Conservation (phyloP, 2,888 invertebrate species). For the Zygogramma bicolorata region DNA sequence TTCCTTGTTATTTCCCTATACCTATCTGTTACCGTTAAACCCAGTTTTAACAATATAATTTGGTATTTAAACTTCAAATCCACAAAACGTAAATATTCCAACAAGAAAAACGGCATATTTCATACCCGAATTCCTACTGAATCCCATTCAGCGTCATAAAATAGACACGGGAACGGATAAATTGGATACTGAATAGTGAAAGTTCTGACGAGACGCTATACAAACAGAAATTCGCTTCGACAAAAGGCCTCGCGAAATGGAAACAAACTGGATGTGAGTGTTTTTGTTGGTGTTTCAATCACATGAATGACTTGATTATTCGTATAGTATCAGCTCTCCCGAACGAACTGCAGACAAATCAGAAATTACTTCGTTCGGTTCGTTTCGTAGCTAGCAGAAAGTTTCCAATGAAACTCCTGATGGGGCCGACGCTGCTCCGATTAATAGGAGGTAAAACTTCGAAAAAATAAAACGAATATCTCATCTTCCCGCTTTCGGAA, state of each 20-base stretch:
- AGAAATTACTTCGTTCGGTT: neutral
- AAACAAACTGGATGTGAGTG: neutral
- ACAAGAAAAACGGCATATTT: neutral
- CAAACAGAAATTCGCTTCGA: conserved; percentile 1
- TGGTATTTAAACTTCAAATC: no score
- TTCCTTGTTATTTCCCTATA: no score
- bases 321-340: neutral
- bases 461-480: neutral
- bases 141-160: neutral
- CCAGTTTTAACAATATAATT: no score
- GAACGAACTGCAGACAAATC: neutral
- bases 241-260: neutral
- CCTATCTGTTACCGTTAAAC: no score
- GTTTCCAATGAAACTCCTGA: neutral
- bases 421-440: neutral
- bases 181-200: neutral
- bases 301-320: conserved; percentile 2
- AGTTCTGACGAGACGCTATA: neutral
- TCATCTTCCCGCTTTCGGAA: neutral
- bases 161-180: neutral
- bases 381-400: neutral
- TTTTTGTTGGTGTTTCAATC: neutral
- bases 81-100: no score
- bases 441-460: neutral
- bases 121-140: neutral